Percentiles rank a stretch among this genome's conserved stretches.
These are phyloP conservation scores for Pheucticus melanocephalus DNA, from an alignment of 2,113 vertebrate genomes.

Conservation along the genomic window DNA sequence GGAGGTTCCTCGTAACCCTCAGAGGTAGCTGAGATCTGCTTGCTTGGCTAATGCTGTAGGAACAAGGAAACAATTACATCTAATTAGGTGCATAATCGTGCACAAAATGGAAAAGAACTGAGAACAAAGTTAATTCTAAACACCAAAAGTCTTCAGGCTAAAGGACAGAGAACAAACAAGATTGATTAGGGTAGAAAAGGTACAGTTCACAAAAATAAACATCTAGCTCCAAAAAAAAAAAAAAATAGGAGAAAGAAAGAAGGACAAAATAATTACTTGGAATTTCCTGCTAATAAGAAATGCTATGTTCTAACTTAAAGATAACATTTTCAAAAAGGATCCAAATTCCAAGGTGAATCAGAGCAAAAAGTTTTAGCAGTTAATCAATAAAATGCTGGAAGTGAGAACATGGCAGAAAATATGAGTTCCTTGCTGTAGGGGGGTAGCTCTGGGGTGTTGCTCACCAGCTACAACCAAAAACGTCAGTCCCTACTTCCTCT, in stretches of 20 bases:
- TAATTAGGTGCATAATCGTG: background rate
- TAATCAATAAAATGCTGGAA: background rate
- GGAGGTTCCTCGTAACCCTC: background rate
- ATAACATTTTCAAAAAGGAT: background rate
- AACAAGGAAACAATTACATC: conserved; percentile 16
- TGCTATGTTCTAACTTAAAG: background rate
- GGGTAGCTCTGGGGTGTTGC: background rate
- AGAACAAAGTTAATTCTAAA: background rate
- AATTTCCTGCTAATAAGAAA: background rate
- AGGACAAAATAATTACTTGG: background rate
- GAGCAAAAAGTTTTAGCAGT: background rate
- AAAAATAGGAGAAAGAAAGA: background rate
- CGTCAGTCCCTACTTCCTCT: background rate
- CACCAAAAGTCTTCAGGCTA: background rate
- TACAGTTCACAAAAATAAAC: background rate
- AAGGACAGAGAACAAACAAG: background rate
- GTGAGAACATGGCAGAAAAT: background rate
- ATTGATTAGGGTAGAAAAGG: background rate
- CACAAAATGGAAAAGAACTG: background rate
- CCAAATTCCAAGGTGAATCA: background rate
- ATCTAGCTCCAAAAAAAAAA: background rate
- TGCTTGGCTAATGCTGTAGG: background rate
- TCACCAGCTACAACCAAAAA: background rate
- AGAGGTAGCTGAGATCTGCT: background rate
- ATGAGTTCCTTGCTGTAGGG: background rate